phyloP scores from a whole-genome alignment of 2,797 vertebrate genomes.

The Hirundo rustica region DNA sequence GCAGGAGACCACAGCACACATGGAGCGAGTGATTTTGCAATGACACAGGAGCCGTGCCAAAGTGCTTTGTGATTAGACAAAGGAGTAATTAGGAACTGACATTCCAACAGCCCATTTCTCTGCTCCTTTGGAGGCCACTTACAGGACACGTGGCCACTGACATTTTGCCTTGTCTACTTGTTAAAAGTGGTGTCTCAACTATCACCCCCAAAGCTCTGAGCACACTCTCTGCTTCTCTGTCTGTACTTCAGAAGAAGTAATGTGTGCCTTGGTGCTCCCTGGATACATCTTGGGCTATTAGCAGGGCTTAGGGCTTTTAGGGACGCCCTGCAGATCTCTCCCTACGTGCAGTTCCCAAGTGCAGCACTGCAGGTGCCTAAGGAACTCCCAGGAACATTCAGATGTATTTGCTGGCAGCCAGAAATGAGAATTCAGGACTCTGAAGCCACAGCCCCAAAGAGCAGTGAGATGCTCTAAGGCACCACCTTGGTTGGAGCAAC shows the following conservation, averaged over 20 bases:
- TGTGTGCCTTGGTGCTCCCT: no score
- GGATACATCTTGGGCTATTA: no score
- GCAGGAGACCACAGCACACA: not conserved
- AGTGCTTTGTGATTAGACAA: not conserved
- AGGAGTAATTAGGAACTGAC: not conserved
- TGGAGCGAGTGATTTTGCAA: not conserved
- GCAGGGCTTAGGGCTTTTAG: not conserved
- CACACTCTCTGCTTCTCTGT: not conserved
- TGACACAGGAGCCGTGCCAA: not conserved
- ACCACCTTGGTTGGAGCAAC: no score
- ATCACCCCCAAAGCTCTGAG: not conserved
- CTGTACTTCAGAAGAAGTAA: no score
- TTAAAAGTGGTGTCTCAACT: not conserved
- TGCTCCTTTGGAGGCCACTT: not conserved
- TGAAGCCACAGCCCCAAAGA: not conserved
- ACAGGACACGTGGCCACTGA: not conserved
- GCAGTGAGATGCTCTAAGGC: not conserved
- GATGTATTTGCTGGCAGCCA: no score
- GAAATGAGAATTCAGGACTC: not conserved
- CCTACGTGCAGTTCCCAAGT: no score
- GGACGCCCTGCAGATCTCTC: no score
- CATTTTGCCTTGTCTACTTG: not conserved
- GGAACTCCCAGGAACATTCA: no score
- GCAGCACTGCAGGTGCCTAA: no score
- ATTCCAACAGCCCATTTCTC: not conserved